Evolutionary conservation across 2,113 vertebrate species (phyloP), one percentile per base, ranked within the genome.

Genomic region (Ploceus nigricollis): DNA sequence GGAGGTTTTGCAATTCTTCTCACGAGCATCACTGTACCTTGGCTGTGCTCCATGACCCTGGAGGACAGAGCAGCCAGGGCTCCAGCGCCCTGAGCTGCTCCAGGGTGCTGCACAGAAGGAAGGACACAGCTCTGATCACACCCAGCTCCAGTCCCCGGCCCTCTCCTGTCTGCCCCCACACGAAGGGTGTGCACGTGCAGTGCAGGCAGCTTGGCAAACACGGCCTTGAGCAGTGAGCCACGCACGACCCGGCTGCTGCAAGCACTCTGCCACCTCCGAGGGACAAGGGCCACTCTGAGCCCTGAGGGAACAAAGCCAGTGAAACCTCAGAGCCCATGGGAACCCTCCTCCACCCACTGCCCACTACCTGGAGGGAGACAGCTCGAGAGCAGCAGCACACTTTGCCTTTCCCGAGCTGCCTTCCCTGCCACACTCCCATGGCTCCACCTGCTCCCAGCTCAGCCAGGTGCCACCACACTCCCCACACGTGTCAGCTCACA

Each of bases 11-110:
- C 71, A 33, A 96, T 90, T 97, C 87, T n/a, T 70, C 78, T 93
- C 95, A 91, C 42, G 66, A 90, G 91, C 89, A 65, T 31, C 70
- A 33, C 95, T 33, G 89, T 88, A 76, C 91, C 89, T 82, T 93
- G 94, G 94, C 94, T 82, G 75, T 37, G 78, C 89, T 96, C 93
- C 95, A 96, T 1, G 27, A 82, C 84, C 87, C 95, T 82, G 78
- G 87, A 90, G 82, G 82, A 95, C 85, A 31, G 82, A 88, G 89
- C 53, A 92, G 78, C 35, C 73, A 61, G 84, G 81, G 72, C 72
- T 94, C 53, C 48, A 42, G 89, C 45, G 37, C 93, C 50, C 3
- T 0, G 40, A 15, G 45, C 72, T 39, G 82, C 82, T 82, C 84
- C 51, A 22, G 48, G 65, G 42, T 2, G 2, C 68, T 87, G 86